These are phyloP conservation scores for Drosophila peninsularis DNA, from an alignment of 2,888 invertebrate species.

Conservation along the genomic window DNA sequence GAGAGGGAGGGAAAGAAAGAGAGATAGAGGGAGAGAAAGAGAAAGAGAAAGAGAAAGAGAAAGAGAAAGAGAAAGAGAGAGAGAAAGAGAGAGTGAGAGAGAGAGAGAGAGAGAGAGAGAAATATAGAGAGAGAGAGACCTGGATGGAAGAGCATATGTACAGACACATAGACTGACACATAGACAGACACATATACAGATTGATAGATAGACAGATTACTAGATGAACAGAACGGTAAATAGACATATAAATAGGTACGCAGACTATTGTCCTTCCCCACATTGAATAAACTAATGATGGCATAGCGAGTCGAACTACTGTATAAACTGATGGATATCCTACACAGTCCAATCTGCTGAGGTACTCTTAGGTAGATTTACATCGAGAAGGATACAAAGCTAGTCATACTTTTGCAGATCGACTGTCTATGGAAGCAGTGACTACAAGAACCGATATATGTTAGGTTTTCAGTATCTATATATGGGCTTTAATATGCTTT, in stretches of 20 bases:
- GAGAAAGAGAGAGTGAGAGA: background rate
- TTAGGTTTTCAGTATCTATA: background rate
- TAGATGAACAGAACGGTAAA: too few species aligned
- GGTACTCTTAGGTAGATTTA: too few species aligned
- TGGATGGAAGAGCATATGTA: rapidly evolving
- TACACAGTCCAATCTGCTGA: too few species aligned
- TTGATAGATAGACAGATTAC: too few species aligned
- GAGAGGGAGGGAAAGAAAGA: background rate
- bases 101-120: background rate
- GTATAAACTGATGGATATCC: too few species aligned
- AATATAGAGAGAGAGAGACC: background rate
- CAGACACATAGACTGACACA: background rate
- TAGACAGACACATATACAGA: too few species aligned
- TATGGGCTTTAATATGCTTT: background rate
- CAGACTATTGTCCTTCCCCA: too few species aligned
- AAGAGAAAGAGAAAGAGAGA: too few species aligned
- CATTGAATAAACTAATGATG: too few species aligned
- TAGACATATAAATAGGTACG: too few species aligned
- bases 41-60: background rate
- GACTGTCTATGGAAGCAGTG: background rate
- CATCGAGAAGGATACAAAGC: too few species aligned
- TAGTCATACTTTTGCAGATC: background rate
- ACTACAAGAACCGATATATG: background rate
- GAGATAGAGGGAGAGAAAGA: background rate
- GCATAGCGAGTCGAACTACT: too few species aligned